Percentiles rank a stretch among this genome's conserved stretches.
Conservation (phyloP, 2,888 invertebrate genomes). For the Petrophora chlorosata region DNA sequence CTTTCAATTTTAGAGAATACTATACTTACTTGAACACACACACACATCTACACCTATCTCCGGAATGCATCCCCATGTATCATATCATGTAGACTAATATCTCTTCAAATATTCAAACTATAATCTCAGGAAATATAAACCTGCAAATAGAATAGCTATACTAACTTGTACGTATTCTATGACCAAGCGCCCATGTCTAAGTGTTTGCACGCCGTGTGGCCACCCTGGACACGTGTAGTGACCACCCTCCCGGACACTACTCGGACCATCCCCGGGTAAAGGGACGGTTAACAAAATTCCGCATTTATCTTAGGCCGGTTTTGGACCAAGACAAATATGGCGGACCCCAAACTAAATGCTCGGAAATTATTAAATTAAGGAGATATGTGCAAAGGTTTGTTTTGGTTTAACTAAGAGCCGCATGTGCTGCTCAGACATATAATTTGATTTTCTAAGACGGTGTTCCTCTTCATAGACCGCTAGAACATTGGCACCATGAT, state of each 20-base stretch:
- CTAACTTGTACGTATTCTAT: constrained; percentile 27
- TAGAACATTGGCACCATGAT: too few relatives aligned
- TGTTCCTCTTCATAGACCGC: too few relatives aligned
- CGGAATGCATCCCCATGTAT: neutral
- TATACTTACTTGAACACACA: too few relatives aligned
- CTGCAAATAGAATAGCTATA: constrained; percentile 38
- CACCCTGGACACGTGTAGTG: constrained; percentile 44
- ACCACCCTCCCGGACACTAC: constrained; percentile 38
- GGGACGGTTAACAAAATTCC: constrained; percentile 67
- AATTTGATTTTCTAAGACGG: constrained; percentile 18
- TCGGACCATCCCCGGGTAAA: constrained; percentile 35
- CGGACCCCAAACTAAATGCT: constrained; percentile 66
- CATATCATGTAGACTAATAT: constrained; percentile 3
- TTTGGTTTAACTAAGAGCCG: constrained; percentile 32
- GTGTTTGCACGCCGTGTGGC: constrained; percentile 47
- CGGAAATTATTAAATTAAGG: constrained; percentile 79
- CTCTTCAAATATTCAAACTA: constrained; percentile 20
- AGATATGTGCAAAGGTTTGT: constrained; percentile 58
- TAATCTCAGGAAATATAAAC: constrained; percentile 33
- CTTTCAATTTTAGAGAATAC: too few relatives aligned
- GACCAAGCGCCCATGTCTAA: constrained; percentile 47
- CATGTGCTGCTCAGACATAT: constrained; percentile 14
- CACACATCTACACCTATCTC: too few relatives aligned
- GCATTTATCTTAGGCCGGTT: constrained; percentile 77
- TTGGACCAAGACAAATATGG: constrained; percentile 78